Conservation (phyloP, 1,140 invertebrate genomes). For the Euwallacea fornicatus region DNA sequence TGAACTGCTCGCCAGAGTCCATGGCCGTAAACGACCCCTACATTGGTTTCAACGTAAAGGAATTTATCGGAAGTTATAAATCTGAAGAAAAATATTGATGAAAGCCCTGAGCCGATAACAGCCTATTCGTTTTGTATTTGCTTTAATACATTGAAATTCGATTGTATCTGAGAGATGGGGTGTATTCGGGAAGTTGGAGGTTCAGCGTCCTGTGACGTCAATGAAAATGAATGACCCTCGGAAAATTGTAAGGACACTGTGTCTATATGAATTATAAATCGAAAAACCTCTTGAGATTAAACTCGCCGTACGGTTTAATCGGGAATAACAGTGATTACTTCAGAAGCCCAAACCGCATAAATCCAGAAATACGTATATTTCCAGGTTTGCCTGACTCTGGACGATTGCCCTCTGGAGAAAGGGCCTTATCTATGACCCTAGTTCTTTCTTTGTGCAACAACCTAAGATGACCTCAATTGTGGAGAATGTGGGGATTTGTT, state of each 20-base stretch:
- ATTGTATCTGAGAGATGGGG: constrained; percentile 16
- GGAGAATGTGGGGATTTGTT: neutral
- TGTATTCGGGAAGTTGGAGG: constrained; percentile 1
- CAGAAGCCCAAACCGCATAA: too few relatives aligned
- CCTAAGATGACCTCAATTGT: constrained; percentile 10
- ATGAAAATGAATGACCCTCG: constrained; percentile 10
- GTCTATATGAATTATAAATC: constrained; percentile 2
- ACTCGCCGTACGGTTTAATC: too few relatives aligned
- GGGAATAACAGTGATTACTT: too few relatives aligned
- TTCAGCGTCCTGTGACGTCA: constrained; percentile 14
- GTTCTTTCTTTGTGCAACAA: neutral
- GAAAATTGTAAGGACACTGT: constrained; percentile 15
- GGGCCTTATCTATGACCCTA: neutral
- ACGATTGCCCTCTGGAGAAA: neutral
- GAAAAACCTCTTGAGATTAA: neutral
- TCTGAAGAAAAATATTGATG: constrained; percentile 7
- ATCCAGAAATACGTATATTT: too few relatives aligned
- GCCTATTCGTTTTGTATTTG: constrained; percentile 19
- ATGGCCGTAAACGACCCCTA: too few relatives aligned
- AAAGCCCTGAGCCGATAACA: constrained; percentile 4
- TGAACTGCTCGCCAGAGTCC: too few relatives aligned
- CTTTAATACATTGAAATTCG: constrained; percentile 23
- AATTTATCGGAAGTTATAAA: constrained; percentile 10
- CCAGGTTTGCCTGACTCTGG: neutral
- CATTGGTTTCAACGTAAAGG: neutral